Evolutionary conservation across 2,888 invertebrate genomes (phyloP), one percentile per base, ranked within the genome.

Genomic region (Euphydryas editha): DNA sequence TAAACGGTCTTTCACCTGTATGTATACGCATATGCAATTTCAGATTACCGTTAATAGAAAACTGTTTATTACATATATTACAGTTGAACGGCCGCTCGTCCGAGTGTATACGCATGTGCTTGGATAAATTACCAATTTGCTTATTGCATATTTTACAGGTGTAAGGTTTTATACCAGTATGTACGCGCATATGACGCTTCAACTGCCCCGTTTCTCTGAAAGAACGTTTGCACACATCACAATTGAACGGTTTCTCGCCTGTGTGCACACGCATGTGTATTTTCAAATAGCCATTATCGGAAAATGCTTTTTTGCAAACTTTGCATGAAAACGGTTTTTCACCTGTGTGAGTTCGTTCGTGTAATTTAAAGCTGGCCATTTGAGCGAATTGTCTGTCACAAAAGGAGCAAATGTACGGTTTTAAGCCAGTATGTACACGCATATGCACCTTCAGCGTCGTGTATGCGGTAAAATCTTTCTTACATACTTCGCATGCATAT

Each of bases 131-230:
- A 0, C 88, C 87, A 10, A 91, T 88, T 59, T 92, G 90, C 42
- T 92, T 92, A 47, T 90, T 88, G 60, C 92, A 92, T 1, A 92
- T 77, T 62, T 90, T 89, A 63, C 92, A 92, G 0, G 89, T 89
- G 44, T 88, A 90, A 0, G 90, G 85, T 54, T 90, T 90, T 0
- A 87, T 68, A 0, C 91, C 92, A 0, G 86, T 88, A 15, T 92
- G 92, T 0, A 88, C 82, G 0, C 88, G 67, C 83, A 85, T 82
- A 64, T 92, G 92, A 0, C 89, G 64, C 72, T 91, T 92, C 17
- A 92, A 62, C 36, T 90, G 90, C 0, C 90, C 89, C 0, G 85
- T 85, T 44, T 92, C 92, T 0, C 89, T 73, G 37, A 92, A 92
- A 10, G 83, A 78, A 0, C 88, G 78, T 18, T 90, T 87, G 46